Evolutionary conservation across 2,888 invertebrate genomes (phyloP).

Genomic region (Lamproptera curius): DNA sequence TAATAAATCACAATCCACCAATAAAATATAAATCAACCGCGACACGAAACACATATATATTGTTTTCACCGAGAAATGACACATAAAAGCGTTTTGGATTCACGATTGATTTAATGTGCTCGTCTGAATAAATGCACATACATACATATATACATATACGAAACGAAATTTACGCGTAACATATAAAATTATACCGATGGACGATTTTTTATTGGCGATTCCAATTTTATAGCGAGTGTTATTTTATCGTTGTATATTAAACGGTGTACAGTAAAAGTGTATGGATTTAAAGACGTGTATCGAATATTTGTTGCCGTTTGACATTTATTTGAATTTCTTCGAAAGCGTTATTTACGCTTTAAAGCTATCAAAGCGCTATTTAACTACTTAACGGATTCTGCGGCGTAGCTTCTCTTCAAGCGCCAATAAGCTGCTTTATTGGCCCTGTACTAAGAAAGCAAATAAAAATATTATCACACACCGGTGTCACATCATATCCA

Average conservation of each 20-base stretch:
- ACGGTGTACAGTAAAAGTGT: neutral
- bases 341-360: conserved; percentile 1
- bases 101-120: conserved; percentile 69
- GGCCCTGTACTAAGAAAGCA: neutral
- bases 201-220: conserved; percentile 49
- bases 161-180: conserved; percentile 36
- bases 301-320: neutral
- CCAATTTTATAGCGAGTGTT: conserved; percentile 32
- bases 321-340: neutral
- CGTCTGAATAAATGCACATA: conserved; percentile 48
- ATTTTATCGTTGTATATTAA: conserved; percentile 12
- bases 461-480: conserved; percentile 9
- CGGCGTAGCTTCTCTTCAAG: neutral
- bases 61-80: conserved; percentile 73
- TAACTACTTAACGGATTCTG: conserved; percentile 1
- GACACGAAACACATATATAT: conserved; percentile 75
- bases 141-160: conserved; percentile 43
- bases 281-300: neutral
- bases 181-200: conserved; percentile 46
- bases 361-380: neutral
- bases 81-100: conserved; percentile 71
- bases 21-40: conserved; percentile 72
- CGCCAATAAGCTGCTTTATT: conserved; percentile 2
- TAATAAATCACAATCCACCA: conserved; percentile 72
- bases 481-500: conserved; percentile 6